Evolutionary conservation across 2,888 invertebrate genomes (phyloP), one percentile per base, ranked within the genome.

Genomic region (Tiphia femorata): DNA sequence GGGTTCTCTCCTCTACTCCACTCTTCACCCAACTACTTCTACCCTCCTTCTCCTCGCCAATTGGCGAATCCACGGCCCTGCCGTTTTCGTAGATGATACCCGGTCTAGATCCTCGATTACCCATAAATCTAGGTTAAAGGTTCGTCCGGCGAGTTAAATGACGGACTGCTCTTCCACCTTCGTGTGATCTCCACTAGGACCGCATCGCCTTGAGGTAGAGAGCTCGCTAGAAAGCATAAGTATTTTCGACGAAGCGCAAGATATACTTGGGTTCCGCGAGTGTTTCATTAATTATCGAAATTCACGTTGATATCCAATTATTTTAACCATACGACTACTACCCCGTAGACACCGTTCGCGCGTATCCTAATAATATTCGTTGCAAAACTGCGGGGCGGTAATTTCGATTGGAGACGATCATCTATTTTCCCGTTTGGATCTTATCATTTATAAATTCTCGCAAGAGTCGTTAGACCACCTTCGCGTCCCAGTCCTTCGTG

Each of bases 81-180:
- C 43, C 42, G 44, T 67, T 53, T 51, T 66, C 59, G 61, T 64
- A 67, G 67, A 69, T 55, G 70, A 68, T 68, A 70, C 63, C 53
- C 60, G 61, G 61, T 63, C 72, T 64, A 63, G 66, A 64, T 19
- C 54, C 68, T 70, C 72, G 70, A 76, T 77, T 72, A 75, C 74
- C 74, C 74, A 77, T 77, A 77, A 75, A 76, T 77, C 77, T 73
- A 67, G 67, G 70, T 68, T 65, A 68, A 65, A 68, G 65, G 65
- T 68, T 70, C 53, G 44, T 19, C 62, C 58, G 54, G 56, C 64
- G 70, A 70, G 63, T 67, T 65, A 70, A 71, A 71, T 58, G 70
- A 70, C 65, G 71, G 67, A 64, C 67, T 42, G 59, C 61, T 67
- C 65, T 62, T 64, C 60, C 60, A 56, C 54, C 3, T 33, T 41